phyloP scores from a whole-genome alignment of 2,797 vertebrate species.

The Myoxocephalus aenaeus region DNA sequence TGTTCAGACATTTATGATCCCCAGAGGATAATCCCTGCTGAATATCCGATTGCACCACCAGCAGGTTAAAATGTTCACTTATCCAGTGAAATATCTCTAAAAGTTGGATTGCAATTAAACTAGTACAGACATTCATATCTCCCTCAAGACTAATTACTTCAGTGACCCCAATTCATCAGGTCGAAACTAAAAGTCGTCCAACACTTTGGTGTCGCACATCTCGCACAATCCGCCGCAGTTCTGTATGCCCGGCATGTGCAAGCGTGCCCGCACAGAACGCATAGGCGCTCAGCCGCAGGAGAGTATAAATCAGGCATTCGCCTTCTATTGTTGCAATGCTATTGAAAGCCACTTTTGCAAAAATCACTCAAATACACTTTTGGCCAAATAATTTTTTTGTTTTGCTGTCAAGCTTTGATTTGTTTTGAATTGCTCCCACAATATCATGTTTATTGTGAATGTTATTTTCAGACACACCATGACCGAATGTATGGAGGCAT shows the following conservation, averaged over 20 bases:
- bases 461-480: too few species aligned
- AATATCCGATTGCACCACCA: not conserved
- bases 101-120: not conserved
- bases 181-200: not conserved
- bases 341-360: too few species aligned
- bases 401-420: not conserved
- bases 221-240: not conserved
- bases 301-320: not conserved
- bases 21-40: not conserved
- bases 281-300: not conserved
- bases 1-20: not conserved
- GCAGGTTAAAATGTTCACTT: constrained; percentile 1
- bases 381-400: too few species aligned
- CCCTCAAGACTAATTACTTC: constrained; percentile 1
- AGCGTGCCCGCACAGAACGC: too few species aligned
- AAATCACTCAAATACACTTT: not conserved
- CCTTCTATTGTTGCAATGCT: not conserved
- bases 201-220: not conserved
- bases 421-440: not conserved
- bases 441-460: not conserved
- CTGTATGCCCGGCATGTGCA: not conserved
- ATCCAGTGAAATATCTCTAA: constrained; percentile 5
- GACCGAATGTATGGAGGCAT: too few species aligned
- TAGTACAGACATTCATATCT: not conserved
- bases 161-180: too few species aligned